Conservation (phyloP, 1,140 invertebrate genomes). For the Heliconius eleuchia region DNA sequence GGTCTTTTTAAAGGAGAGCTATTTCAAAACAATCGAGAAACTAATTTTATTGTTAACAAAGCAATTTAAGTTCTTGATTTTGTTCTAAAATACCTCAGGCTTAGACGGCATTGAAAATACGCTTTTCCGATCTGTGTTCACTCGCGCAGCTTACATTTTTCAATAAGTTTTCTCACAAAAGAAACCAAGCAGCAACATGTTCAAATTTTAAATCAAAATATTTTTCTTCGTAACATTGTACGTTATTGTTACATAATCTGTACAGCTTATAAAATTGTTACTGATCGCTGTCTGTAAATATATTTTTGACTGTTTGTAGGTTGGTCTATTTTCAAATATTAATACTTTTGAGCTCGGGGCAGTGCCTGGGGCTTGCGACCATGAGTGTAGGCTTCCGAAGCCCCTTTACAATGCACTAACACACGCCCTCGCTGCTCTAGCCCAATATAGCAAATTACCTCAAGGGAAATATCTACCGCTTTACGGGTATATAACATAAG, state of each 20-base stretch:
- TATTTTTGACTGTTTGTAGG: too few relatives aligned
- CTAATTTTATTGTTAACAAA: background rate
- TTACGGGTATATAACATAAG: too few relatives aligned
- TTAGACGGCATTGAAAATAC: background rate
- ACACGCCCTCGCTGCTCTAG: too few relatives aligned
- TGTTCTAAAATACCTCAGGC: constrained; percentile 2
- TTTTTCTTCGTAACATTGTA: background rate
- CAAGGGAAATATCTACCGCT: too few relatives aligned
- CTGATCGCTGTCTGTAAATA: too few relatives aligned
- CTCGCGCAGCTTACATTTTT: background rate
- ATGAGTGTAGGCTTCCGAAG: too few relatives aligned
- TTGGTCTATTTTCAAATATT: too few relatives aligned
- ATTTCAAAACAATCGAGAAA: background rate
- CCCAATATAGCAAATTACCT: too few relatives aligned
- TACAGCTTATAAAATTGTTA: background rate
- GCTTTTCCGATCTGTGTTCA: background rate
- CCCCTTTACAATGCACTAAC: too few relatives aligned
- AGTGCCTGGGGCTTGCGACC: too few relatives aligned
- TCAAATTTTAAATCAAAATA: background rate
- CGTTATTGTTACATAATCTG: background rate
- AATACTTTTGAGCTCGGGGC: too few relatives aligned
- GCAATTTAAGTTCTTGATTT: constrained; percentile 2
- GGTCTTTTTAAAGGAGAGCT: background rate
- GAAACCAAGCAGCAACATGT: background rate
- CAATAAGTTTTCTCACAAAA: too few relatives aligned